phyloP scores from a whole-genome alignment of 2,888 invertebrate genomes.

The Drosophila paracracens region DNA sequence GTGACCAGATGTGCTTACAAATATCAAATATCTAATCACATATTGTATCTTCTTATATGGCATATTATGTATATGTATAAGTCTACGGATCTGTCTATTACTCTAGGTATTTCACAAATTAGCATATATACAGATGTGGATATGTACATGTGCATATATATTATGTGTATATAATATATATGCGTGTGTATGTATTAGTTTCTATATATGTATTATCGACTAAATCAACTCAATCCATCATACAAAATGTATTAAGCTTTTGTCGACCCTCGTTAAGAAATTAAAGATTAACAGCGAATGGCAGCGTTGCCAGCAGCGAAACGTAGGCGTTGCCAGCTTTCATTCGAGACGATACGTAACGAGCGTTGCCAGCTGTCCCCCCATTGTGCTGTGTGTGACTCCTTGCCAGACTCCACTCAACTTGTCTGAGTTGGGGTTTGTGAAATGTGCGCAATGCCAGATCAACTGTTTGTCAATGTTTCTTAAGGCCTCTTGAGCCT shows the following conservation, averaged over 20 bases:
- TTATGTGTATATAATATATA: slow-evolving; percentile 16
- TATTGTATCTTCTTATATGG: slow-evolving; percentile 52
- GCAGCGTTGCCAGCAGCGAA: slow-evolving; percentile 34
- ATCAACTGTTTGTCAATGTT: slow-evolving; percentile 9
- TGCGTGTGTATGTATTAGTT: slow-evolving; percentile 22
- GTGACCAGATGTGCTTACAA: slow-evolving; percentile 26
- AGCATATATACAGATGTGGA: slow-evolving; percentile 26
- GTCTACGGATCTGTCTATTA: slow-evolving; percentile 58
- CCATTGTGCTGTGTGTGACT: neutral
- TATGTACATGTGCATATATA: slow-evolving; percentile 24
- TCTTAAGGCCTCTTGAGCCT: neutral
- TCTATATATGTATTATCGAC: slow-evolving; percentile 26
- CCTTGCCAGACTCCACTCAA: slow-evolving; percentile 1
- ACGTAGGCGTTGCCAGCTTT: slow-evolving; percentile 52
- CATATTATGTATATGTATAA: slow-evolving; percentile 73
- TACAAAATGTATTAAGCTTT: slow-evolving; percentile 4
- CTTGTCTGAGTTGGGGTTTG: slow-evolving; percentile 11
- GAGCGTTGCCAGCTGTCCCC: slow-evolving; percentile 28
- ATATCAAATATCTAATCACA: slow-evolving; percentile 33
- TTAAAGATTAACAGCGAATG: slow-evolving; percentile 11
- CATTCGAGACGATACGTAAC: slow-evolving; percentile 10
- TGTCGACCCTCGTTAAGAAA: slow-evolving; percentile 37
- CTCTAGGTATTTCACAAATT: slow-evolving; percentile 52
- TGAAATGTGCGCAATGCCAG: neutral
- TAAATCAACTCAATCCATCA: slow-evolving; percentile 15